These are phyloP conservation scores for Diplolepis rosae DNA, from an alignment of 2,888 invertebrate species.

Conservation along the genomic window DNA sequence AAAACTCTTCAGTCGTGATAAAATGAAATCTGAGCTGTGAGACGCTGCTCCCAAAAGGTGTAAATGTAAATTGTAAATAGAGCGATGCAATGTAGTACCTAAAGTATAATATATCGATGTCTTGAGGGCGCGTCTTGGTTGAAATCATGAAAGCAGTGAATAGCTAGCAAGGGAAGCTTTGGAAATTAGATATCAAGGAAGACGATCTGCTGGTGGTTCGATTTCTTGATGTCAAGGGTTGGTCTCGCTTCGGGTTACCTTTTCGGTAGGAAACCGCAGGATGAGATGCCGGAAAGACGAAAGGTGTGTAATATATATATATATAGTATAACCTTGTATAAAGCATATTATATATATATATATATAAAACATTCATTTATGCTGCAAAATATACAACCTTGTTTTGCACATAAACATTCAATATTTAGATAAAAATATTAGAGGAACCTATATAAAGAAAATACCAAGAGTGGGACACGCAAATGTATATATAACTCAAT, in stretches of 20 bases:
- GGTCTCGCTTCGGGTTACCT: slow-evolving; percentile 8
- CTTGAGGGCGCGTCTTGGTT: slow-evolving; percentile 5
- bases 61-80: slow-evolving; percentile 16
- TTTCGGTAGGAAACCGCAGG: slow-evolving; percentile 22
- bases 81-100: slow-evolving; percentile 1
- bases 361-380: neutral
- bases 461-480: no score
- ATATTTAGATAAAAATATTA: no score
- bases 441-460: no score
- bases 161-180: slow-evolving; percentile 7
- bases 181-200: slow-evolving; percentile 29
- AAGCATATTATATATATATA: neutral
- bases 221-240: slow-evolving; percentile 25
- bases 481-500: neutral
- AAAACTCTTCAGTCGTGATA: slow-evolving; percentile 12
- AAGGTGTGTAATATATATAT: neutral
- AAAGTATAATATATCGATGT: slow-evolving; percentile 20
- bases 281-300: slow-evolving; percentile 22
- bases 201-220: slow-evolving; percentile 29
- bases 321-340: neutral
- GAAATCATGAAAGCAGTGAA: slow-evolving; percentile 27
- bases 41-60: slow-evolving; percentile 22
- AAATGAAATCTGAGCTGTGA: slow-evolving; percentile 5
- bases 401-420: no score
- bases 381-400: no score